Conservation (phyloP, 2,888 invertebrate genomes). For the Drosophila neoperkinsi region DNA sequence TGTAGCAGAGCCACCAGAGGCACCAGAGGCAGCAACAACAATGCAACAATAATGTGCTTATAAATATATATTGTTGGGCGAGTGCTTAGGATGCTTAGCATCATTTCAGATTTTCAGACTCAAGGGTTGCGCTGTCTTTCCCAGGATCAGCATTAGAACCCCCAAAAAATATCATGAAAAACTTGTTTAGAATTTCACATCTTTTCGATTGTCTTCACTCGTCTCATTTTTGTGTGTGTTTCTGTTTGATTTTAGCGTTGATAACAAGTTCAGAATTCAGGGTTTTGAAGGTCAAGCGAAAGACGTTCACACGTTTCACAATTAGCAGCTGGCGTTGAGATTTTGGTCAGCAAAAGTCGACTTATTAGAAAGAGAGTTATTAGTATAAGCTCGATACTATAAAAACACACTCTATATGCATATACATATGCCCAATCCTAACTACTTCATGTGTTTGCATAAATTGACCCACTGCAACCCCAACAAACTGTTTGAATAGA, state of each 20-base stretch:
- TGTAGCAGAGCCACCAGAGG: not conserved
- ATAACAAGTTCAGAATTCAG: conserved; percentile 69
- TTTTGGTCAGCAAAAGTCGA: conserved; percentile 12
- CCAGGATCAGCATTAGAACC: conserved; percentile 55
- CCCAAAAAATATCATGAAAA: conserved; percentile 46
- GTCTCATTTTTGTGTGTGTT: conserved; percentile 31
- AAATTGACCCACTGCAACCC: conserved; percentile 54
- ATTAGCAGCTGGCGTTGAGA: conserved; percentile 74
- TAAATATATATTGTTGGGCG: conserved; percentile 60
- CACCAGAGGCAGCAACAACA: conserved; percentile 50
- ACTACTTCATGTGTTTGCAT: conserved; percentile 50
- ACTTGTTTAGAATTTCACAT: conserved; percentile 69
- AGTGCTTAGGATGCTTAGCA: conserved; percentile 55
- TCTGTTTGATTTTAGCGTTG: conserved; percentile 64
- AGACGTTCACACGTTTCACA: conserved; percentile 77
- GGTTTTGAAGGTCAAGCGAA: conserved; percentile 68
- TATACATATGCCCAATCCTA: not conserved
- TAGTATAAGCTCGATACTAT: not conserved
- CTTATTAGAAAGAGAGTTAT: conserved; percentile 26
- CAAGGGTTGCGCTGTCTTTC: conserved; percentile 69
- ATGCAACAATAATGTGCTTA: conserved; percentile 78
- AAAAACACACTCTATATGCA: not conserved
- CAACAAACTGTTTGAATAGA: conserved; percentile 10
- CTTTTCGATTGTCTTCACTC: conserved; percentile 27
- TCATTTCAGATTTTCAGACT: conserved; percentile 22